Evolutionary conservation across 2,888 invertebrate species (phyloP), one percentile per base, ranked within the genome.

Genomic region (Erebia epiphron): DNA sequence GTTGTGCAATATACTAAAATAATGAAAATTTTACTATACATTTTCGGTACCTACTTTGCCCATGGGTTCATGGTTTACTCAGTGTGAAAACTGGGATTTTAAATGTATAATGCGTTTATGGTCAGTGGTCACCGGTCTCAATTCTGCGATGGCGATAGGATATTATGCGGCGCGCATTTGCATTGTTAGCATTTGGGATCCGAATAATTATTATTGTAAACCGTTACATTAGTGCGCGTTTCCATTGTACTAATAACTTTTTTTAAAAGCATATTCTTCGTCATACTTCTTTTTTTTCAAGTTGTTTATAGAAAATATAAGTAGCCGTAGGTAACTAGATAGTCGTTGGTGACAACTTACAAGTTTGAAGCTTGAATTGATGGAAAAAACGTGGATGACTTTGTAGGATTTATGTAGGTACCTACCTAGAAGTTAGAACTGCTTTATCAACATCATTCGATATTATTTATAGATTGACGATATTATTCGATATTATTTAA

Each of bases 121-220:
- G 52, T 64, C 41, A 35, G 64, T 64, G 52, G 35, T 64, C 64
- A 60, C 60, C 16, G 60, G 60, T 60, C 41, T 62, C 62, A 46
- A 49, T 62, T 61, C 8, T 1, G 8, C 54, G 54, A 50, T 14
- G n/a, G 21, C n/a, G 79, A 83, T 82, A 83, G 82, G 84, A 83
- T 85, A 84, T 82, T 84, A n/a, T n/a, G n/a, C 85, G 85, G 80
- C 79, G 78, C 80, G 75, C 75, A 76, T 77, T 69, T 76, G 75
- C 79, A 82, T 87, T 86, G 86, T 87, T 80, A 52, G 18, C 35
- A 68, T 67, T 60, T 21, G 64, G 50, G 56, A 69, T 63, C 72
- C 73, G 60, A 73, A 78, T 72, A 73, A 78, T 72, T 52, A 66
- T 57, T 66, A 56, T 65, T 8, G 21, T 72, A 54, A 41, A 73